These are phyloP conservation scores for Macroglossus sobrinus DNA, from an alignment of 2,113 vertebrate genomes.

Conservation along the genomic window DNA sequence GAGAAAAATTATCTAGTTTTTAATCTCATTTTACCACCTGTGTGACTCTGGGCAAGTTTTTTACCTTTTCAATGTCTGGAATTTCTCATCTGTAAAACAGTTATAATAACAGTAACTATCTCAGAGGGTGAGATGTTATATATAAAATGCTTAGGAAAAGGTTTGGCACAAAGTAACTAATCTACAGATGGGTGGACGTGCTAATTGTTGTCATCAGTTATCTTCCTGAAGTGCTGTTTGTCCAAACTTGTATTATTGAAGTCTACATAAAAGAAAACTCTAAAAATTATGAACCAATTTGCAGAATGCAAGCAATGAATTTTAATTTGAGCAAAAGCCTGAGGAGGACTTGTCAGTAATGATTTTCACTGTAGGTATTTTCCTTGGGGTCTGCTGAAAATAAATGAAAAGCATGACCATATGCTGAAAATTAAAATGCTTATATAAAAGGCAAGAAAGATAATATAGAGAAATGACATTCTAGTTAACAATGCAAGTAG, in stretches of 20 bases:
- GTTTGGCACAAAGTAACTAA: background rate
- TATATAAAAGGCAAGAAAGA: background rate
- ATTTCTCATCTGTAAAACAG: background rate
- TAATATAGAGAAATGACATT: background rate
- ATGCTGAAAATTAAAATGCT: constrained; percentile 38
- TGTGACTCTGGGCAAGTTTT: background rate
- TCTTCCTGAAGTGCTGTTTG: background rate
- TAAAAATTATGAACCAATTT: background rate
- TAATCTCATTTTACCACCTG: background rate
- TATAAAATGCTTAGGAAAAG: background rate
- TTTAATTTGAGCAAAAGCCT: background rate
- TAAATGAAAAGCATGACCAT: background rate
- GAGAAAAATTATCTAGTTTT: background rate
- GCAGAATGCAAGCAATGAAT: background rate
- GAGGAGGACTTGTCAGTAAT: background rate
- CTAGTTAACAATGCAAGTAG: background rate
- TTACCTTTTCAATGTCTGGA: background rate
- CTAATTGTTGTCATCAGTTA: background rate
- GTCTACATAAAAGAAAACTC: background rate
- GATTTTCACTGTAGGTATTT: constrained; percentile 21
- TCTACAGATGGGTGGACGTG: background rate
- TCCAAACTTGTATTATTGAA: background rate
- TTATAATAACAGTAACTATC: background rate
- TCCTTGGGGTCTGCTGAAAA: constrained; percentile 7
- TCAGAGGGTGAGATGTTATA: background rate